phyloP scores from a whole-genome alignment of 2,113 vertebrate genomes.

The Chaetops frenatus region DNA sequence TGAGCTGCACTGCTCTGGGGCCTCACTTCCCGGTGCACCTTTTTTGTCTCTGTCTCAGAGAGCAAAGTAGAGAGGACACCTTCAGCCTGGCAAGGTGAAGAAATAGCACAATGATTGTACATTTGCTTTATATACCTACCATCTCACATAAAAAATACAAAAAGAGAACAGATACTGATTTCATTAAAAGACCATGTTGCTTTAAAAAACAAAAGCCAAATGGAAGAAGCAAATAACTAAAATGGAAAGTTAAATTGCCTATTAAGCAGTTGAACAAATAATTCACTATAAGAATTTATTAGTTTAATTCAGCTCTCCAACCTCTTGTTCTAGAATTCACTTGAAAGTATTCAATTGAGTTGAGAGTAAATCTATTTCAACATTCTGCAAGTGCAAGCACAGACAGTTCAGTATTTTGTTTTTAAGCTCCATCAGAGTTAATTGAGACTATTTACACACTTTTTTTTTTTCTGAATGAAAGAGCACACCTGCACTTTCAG shows the following conservation, averaged over 20 bases:
- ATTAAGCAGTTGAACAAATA: neutral
- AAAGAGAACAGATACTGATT: neutral
- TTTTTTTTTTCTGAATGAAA: neutral
- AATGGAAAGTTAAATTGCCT: neutral
- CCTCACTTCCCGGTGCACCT: neutral
- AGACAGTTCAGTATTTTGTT: conserved; percentile 25
- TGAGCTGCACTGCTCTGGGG: neutral
- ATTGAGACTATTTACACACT: neutral
- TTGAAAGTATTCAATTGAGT: neutral
- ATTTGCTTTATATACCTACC: neutral
- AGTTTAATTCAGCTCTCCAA: neutral
- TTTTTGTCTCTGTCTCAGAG: neutral
- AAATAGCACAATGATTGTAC: neutral
- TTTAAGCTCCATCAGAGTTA: neutral
- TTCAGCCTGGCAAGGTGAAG: neutral
- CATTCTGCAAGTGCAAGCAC: neutral
- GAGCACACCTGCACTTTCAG: neutral
- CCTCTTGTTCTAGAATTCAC: neutral
- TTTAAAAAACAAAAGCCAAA: neutral
- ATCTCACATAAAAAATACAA: neutral
- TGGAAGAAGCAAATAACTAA: neutral
- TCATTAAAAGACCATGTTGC: neutral
- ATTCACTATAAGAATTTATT: neutral
- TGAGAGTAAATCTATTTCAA: neutral
- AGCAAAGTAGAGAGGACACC: neutral